phyloP scores from a whole-genome alignment of 2,113 vertebrate genomes.

The Nesoenas mayeri region DNA sequence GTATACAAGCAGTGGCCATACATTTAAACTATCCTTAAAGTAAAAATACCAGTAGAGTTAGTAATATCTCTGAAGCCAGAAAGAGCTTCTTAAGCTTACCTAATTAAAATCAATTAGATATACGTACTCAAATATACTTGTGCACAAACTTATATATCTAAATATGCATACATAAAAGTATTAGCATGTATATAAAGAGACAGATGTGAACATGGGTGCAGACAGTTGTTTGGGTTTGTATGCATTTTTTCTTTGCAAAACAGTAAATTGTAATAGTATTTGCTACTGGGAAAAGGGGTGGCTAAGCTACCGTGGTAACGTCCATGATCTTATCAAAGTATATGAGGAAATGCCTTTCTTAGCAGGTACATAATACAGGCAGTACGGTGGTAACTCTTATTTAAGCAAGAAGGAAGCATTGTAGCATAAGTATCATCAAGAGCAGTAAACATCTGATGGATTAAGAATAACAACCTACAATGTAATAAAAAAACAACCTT shows the following conservation, averaged over 20 bases:
- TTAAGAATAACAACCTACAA: neutral
- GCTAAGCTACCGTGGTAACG: neutral
- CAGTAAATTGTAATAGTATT: neutral
- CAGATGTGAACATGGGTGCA: neutral
- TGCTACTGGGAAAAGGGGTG: neutral
- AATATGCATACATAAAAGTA: neutral
- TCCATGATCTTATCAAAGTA: neutral
- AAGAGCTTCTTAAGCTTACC: neutral
- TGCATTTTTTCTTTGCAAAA: slow-evolving; percentile 17
- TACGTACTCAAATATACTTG: neutral
- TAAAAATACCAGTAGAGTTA: slow-evolving; percentile 49
- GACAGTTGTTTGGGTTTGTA: neutral
- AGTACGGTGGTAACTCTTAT: neutral
- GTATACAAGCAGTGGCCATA: neutral
- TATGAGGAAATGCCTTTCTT: neutral
- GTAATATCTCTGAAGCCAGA: slow-evolving; percentile 3
- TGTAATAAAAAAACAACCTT: neutral
- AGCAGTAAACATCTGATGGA: neutral
- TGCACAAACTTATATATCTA: neutral
- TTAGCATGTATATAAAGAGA: neutral
- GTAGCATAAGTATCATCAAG: neutral
- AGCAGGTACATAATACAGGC: neutral
- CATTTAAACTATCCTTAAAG: slow-evolving; percentile 26
- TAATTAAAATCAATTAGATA: slow-evolving; percentile 42
- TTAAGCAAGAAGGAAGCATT: neutral